Evolutionary conservation across 2,113 vertebrate species (phyloP).

Genomic region (Alces alces): DNA sequence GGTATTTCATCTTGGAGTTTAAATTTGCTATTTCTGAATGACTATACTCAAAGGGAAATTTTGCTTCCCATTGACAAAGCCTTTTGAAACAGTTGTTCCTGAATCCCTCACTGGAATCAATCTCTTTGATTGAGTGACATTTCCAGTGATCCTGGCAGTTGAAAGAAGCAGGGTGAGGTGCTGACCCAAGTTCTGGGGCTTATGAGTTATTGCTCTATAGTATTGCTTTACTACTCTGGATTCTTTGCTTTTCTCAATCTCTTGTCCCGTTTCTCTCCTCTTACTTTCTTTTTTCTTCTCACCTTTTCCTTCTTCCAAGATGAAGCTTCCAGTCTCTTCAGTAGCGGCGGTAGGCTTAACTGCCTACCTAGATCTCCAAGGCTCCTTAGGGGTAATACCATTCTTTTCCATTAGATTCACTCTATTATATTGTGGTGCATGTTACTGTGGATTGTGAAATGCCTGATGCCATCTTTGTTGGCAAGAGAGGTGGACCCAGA

Average conservation of each 20-base stretch:
- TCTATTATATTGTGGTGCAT: neutral
- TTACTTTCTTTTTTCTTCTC: neutral
- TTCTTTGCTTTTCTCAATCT: neutral
- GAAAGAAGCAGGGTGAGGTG: neutral
- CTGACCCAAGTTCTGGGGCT: neutral
- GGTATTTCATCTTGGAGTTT: conserved; percentile 16
- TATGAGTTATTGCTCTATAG: neutral
- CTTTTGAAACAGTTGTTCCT: neutral
- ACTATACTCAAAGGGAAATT: neutral
- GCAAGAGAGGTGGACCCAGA: neutral
- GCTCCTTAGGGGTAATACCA: neutral
- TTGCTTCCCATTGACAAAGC: neutral
- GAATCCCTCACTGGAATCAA: neutral
- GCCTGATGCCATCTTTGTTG: neutral
- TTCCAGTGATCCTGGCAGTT: neutral
- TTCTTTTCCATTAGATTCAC: neutral
- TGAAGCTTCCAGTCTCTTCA: neutral
- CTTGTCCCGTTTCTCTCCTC: neutral
- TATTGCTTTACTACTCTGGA: neutral
- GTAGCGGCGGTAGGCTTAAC: neutral
- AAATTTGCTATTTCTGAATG: conserved; percentile 33
- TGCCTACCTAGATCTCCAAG: neutral
- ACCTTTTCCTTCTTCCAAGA: neutral
- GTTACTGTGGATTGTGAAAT: neutral
- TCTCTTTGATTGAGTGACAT: neutral